Conservation (phyloP, 2,113 vertebrate species). For the Elanoides forficatus region DNA sequence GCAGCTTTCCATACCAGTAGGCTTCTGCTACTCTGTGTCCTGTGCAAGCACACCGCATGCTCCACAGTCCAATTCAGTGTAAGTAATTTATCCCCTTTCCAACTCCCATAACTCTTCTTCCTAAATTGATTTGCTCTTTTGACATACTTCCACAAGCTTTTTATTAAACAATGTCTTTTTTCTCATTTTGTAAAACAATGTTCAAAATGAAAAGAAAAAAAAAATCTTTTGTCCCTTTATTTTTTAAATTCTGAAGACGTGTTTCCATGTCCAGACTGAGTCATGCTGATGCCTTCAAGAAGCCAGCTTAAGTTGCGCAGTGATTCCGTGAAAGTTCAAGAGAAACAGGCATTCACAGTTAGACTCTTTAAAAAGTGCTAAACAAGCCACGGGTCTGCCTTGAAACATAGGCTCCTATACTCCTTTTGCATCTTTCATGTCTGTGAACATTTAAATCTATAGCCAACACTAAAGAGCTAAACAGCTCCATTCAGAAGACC, state of each 20-base stretch:
- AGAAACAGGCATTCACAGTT: neutral
- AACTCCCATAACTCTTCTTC: neutral
- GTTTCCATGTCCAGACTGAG: neutral
- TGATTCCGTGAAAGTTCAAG: neutral
- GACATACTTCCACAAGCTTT: neutral
- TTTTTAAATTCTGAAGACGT: neutral
- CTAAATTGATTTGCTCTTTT: neutral
- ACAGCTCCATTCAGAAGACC: neutral
- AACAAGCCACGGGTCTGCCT: neutral
- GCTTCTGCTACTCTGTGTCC: neutral
- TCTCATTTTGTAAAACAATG: neutral
- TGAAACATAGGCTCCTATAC: neutral
- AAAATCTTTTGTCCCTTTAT: neutral
- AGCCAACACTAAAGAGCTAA: neutral
- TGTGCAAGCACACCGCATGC: rapidly evolving
- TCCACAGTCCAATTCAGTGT: neutral
- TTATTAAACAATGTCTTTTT: neutral
- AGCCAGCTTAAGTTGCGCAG: neutral
- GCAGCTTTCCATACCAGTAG: neutral
- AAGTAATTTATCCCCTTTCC: neutral
- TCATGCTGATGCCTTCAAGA: neutral
- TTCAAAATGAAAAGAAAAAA: neutral
- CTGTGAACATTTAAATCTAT: neutral
- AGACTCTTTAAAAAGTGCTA: neutral
- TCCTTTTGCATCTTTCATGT: neutral